Conservation (phyloP, 2,113 vertebrate species). For the Anolis carolinensis region DNA sequence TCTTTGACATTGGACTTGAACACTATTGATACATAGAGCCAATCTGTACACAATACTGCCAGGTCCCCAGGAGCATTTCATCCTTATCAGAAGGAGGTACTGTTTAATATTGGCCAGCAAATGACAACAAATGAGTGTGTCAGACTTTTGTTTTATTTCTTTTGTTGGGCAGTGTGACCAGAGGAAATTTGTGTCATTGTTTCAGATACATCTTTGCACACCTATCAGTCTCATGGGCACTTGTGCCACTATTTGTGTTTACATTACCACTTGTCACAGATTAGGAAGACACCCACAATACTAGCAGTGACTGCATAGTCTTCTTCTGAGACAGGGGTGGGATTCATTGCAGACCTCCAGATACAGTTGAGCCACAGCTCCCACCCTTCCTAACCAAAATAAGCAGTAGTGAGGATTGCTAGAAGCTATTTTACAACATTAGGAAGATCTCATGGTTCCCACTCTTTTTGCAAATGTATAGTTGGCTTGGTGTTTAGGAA, state of each 20-base stretch:
- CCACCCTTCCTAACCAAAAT: too few species aligned
- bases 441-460: too few species aligned
- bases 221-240: background rate
- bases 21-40: too few species aligned
- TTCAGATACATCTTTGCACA: background rate
- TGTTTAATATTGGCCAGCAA: background rate
- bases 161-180: background rate
- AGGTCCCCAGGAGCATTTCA: background rate
- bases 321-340: background rate
- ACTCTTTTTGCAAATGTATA: too few species aligned
- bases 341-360: background rate
- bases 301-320: background rate
- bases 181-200: background rate
- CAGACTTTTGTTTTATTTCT: background rate
- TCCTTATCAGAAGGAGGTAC: too few species aligned
- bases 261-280: background rate
- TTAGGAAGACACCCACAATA: background rate
- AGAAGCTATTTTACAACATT: too few species aligned
- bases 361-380: too few species aligned
- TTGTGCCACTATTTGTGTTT: background rate
- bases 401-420: too few species aligned
- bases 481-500: background rate
- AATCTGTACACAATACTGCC: background rate
- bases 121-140: background rate
- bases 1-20: too few species aligned